Percentiles rank a stretch among this genome's conserved stretches.
These are phyloP conservation scores for Glareola pratincola DNA, from an alignment of 2,113 vertebrate species.

Conservation along the genomic window DNA sequence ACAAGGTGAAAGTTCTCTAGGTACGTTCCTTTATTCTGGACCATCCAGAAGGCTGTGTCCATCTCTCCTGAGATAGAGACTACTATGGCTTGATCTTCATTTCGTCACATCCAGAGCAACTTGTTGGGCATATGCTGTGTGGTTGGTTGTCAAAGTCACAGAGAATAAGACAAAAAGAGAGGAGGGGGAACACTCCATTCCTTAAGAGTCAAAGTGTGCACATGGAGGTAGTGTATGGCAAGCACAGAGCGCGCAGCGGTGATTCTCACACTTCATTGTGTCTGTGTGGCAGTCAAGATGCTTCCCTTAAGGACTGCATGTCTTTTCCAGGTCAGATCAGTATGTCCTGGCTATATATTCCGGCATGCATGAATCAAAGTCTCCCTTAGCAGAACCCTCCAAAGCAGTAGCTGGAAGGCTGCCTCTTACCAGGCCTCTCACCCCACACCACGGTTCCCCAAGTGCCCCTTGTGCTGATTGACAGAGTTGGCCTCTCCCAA, in stretches of 20 bases:
- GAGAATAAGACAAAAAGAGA: background rate
- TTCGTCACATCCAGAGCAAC: background rate
- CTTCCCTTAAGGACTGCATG: background rate
- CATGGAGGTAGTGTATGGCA: background rate
- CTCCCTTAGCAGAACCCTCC: background rate
- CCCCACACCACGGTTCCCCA: background rate
- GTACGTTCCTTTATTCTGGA: background rate
- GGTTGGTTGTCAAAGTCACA: background rate
- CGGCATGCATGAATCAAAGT: fast-evolving
- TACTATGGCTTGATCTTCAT: background rate
- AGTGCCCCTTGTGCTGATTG: background rate
- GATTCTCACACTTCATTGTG: background rate
- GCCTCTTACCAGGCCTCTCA: background rate
- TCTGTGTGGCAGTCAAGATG: background rate
- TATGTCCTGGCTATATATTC: background rate
- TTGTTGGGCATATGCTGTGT: background rate
- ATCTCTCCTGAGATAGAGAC: background rate
- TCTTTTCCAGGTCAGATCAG: background rate
- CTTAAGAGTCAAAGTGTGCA: background rate
- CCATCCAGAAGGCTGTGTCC: background rate
- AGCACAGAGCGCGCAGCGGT: background rate
- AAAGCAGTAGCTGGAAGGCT: background rate
- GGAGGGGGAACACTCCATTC: background rate
- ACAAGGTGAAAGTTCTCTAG: background rate
- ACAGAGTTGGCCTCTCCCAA: background rate